Evolutionary conservation across 2,113 vertebrate species (phyloP), one percentile per base, ranked within the genome.

Genomic region (Labeo catla): DNA sequence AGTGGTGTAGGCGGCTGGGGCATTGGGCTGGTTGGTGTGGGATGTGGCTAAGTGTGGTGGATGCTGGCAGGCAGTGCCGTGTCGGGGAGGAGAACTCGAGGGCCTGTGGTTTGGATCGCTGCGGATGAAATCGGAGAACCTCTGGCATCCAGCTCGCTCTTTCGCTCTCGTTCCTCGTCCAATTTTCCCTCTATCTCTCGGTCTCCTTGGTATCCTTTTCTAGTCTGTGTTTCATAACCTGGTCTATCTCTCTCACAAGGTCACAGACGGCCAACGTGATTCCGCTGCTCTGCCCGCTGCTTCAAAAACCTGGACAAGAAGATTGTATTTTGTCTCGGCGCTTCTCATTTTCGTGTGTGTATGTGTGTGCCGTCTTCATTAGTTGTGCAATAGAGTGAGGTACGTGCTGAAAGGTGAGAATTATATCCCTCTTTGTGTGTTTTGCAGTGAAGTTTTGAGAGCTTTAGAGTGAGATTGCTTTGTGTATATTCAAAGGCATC

Each of bases 101-200:
- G 73, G 82, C 81, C 82, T 84, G 81, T 23, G 87, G 89, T 84
- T 59, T 77, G 89, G 47, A 81, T 77, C 11, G 34, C 47, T 84
- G 28, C 43, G 49, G 82, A 84, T 23, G 89, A 88, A 89, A 89
- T 54, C 34, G 1, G 87, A 89, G 86, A 89, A 45, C 57, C 23
- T 84, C 34, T 86, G 68, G 89, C 76, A 82, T 73, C 43, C 76
- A 83, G 79, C 59, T 28, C 6, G 11, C 70, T 28, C 50, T 59
- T 45, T 88, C 57, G 4, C 23, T 77, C 77, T 61, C 57, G 21
- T 63, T 78, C 57, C 34, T 23, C 10, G 19, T 59, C 77, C 36
- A 80, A 80, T 61, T 80, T 83, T 83, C 50, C 66, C 72, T 54
- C 79, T 23, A 52, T 82, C 70, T n/a, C 54, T 79, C 52, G 2